Evolutionary conservation across 2,797 vertebrate genomes (phyloP).

Genomic region (Coccyzus lansbergi): DNA sequence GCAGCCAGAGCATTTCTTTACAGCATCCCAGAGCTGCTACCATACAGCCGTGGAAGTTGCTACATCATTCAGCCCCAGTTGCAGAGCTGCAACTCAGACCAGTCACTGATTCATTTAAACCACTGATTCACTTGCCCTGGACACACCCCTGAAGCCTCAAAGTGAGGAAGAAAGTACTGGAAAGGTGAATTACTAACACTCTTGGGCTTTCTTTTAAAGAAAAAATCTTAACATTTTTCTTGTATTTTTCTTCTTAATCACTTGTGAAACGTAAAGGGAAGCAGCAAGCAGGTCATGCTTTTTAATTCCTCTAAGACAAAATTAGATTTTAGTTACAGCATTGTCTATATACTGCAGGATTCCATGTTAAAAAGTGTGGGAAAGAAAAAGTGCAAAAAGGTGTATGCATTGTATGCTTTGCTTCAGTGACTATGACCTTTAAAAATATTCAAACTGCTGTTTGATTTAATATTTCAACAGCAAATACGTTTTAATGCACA

Average conservation of each 20-base stretch:
- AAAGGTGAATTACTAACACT: background rate
- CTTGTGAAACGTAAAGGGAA: background rate
- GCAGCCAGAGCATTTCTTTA: background rate
- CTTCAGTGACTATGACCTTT: conserved; percentile 61
- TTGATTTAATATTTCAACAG: conserved; percentile 57
- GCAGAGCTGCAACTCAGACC: background rate
- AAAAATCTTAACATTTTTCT: background rate
- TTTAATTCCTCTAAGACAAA: background rate
- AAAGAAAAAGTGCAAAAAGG: background rate
- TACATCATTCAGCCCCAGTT: rapidly evolving
- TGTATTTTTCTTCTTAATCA: background rate
- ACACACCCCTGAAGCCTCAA: background rate
- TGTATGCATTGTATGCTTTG: background rate
- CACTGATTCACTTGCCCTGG: background rate
- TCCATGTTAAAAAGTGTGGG: no score
- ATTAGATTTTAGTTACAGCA: background rate
- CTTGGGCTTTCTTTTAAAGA: background rate
- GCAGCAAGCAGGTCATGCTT: background rate
- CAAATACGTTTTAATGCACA: conserved; percentile 57
- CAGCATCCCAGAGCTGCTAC: background rate
- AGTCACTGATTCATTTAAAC: background rate
- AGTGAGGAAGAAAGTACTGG: background rate
- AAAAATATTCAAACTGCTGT: conserved; percentile 19
- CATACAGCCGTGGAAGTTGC: background rate
- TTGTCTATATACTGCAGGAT: background rate